These are phyloP conservation scores for Nettapus auritus DNA, from an alignment of 2,113 vertebrate species.

Conservation along the genomic window DNA sequence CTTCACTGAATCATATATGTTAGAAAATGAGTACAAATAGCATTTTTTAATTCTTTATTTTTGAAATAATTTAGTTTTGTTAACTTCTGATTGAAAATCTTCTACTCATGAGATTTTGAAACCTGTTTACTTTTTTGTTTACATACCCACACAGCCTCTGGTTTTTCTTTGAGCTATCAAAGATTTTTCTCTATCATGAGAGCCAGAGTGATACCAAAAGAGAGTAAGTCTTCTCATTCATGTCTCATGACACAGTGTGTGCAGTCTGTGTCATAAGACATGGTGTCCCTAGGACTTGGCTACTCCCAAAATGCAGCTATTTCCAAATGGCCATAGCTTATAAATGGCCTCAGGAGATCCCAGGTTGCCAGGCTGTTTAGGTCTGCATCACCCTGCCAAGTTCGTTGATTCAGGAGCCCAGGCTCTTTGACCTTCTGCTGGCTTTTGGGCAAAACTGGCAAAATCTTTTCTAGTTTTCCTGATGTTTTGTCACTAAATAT, in stretches of 20 bases:
- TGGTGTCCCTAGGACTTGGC: too few species aligned
- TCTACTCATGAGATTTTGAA: background rate
- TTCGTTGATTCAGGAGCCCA: background rate
- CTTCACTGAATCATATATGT: background rate
- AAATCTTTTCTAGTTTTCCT: background rate
- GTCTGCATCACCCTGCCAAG: too few species aligned
- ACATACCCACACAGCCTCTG: background rate
- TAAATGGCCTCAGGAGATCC: background rate
- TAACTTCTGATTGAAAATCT: background rate
- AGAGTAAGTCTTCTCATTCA: background rate
- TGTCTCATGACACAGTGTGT: background rate
- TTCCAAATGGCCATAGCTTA: background rate
- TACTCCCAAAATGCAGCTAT: background rate
- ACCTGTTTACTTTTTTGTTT: background rate
- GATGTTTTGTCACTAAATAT: background rate
- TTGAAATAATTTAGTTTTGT: background rate
- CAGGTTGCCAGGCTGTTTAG: background rate
- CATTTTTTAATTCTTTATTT: background rate
- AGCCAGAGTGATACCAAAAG: rapidly evolving
- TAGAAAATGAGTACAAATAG: background rate
- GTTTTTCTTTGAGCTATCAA: background rate
- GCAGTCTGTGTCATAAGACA: background rate
- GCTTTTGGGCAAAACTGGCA: background rate
- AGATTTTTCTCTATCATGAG: too few species aligned
- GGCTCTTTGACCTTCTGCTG: too few species aligned